phyloP scores from a whole-genome alignment of 2,113 vertebrate genomes.

The Tetrax tetrax region DNA sequence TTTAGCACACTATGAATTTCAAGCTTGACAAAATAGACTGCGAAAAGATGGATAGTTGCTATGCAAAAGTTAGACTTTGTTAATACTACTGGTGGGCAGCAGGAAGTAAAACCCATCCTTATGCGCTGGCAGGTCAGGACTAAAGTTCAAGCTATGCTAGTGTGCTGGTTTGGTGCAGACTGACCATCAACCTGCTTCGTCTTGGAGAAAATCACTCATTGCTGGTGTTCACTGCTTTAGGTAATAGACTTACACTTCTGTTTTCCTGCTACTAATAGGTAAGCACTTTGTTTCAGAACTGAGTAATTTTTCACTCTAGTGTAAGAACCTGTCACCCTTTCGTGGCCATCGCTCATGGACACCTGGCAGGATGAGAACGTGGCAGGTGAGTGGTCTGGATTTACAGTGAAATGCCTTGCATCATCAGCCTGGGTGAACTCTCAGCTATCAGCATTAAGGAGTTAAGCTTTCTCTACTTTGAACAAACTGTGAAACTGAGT shows the following conservation, averaged over 20 bases:
- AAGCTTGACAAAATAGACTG: background rate
- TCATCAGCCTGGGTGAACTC: background rate
- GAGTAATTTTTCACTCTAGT: background rate
- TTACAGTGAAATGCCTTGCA: background rate
- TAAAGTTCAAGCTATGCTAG: background rate
- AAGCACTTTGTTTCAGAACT: background rate
- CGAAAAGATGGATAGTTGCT: background rate
- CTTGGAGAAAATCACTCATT: background rate
- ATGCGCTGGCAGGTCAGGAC: background rate
- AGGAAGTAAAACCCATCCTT: background rate
- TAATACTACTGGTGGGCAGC: background rate
- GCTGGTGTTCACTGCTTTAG: background rate
- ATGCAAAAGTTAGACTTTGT: background rate
- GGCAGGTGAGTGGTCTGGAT: background rate
- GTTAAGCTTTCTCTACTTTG: background rate
- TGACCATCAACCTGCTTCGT: background rate
- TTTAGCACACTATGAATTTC: background rate
- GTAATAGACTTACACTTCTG: background rate
- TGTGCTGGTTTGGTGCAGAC: background rate
- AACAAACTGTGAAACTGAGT: background rate
- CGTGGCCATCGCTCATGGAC: background rate
- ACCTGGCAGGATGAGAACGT: accelerated
- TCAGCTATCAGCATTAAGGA: background rate
- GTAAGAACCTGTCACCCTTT: background rate
- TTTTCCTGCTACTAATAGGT: background rate